Percentiles rank a stretch among this genome's conserved stretches.
Evolutionary conservation across 2,888 invertebrate genomes (phyloP).

Genomic region (Kuschelorhynchus macadamiae): DNA sequence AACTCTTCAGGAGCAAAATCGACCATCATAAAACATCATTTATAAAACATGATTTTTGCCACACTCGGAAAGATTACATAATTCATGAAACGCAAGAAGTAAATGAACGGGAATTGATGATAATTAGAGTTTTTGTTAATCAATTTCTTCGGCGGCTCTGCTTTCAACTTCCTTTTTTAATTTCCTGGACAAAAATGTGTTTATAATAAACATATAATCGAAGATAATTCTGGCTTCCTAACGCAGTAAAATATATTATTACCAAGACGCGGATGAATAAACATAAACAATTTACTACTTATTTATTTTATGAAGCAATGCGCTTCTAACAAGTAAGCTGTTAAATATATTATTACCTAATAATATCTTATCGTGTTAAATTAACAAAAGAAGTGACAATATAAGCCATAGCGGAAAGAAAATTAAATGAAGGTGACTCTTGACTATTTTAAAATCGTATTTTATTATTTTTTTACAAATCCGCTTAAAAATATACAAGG

Average conservation of each 20-base stretch:
- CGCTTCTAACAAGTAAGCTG: no score
- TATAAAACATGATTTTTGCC: slow-evolving; percentile 23
- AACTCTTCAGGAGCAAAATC: background rate
- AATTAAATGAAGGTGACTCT: no score
- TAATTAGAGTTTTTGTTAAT: slow-evolving; percentile 21
- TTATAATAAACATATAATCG: background rate
- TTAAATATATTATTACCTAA: no score
- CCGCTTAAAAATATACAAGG: no score
- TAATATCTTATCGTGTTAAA: no score
- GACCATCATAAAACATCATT: slow-evolving; percentile 7
- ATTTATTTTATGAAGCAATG: no score
- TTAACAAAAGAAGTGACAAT: no score
- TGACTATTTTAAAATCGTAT: background rate
- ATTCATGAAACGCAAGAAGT: slow-evolving; percentile 25
- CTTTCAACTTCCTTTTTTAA: slow-evolving; percentile 19
- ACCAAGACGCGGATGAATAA: background rate
- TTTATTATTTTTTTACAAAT: background rate
- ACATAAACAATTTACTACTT: no score
- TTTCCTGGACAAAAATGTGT: slow-evolving; percentile 3
- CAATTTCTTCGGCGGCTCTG: slow-evolving; percentile 23
- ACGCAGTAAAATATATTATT: background rate
- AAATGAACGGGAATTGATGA: slow-evolving; percentile 29
- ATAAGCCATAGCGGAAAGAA: no score
- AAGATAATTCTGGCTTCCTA: background rate
- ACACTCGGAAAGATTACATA: slow-evolving; percentile 28